Percentiles rank a stretch among this genome's conserved stretches.
phyloP scores from a whole-genome alignment of 2,888 invertebrate genomes.

The Lapara coniferarum region DNA sequence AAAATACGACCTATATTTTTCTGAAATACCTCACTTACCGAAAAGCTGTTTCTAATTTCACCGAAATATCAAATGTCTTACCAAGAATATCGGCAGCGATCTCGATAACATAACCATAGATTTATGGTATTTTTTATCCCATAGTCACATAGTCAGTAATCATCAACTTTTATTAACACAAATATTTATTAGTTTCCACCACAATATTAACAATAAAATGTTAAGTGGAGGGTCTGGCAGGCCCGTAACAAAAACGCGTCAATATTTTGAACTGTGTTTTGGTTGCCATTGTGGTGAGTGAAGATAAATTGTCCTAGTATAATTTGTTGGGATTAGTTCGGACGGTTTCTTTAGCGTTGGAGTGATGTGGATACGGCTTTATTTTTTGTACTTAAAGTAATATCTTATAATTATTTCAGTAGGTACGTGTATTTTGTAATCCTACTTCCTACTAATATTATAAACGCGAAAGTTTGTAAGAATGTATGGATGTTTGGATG shows the following conservation, averaged over 20 bases:
- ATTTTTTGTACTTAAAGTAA: neutral
- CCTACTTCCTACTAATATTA: too few relatives aligned
- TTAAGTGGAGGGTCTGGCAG: slow-evolving; percentile 71
- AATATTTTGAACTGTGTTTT: slow-evolving; percentile 81
- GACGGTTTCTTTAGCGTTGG: slow-evolving; percentile 51
- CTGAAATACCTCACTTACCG: too few relatives aligned
- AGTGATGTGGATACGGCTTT: slow-evolving; percentile 31
- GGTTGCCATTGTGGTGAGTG: slow-evolving; percentile 73
- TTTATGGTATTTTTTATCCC: slow-evolving; percentile 9
- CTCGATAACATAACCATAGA: slow-evolving; percentile 5
- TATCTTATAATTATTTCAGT: slow-evolving; percentile 11
- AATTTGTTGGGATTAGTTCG: slow-evolving; percentile 73
- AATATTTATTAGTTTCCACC: slow-evolving; percentile 22
- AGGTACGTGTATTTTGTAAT: too few relatives aligned
- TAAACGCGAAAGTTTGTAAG: too few relatives aligned
- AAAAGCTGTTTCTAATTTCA: neutral
- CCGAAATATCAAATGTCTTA: neutral
- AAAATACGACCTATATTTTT: too few relatives aligned
- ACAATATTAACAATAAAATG: slow-evolving; percentile 59
- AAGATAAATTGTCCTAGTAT: slow-evolving; percentile 78
- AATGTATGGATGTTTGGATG: too few relatives aligned
- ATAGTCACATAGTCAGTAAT: slow-evolving; percentile 2
- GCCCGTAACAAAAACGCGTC: slow-evolving; percentile 78
- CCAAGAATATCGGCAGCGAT: neutral
- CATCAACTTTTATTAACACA: slow-evolving; percentile 21